phyloP scores from a whole-genome alignment of 2,888 invertebrate genomes.

The Lucinisca nassula region DNA sequence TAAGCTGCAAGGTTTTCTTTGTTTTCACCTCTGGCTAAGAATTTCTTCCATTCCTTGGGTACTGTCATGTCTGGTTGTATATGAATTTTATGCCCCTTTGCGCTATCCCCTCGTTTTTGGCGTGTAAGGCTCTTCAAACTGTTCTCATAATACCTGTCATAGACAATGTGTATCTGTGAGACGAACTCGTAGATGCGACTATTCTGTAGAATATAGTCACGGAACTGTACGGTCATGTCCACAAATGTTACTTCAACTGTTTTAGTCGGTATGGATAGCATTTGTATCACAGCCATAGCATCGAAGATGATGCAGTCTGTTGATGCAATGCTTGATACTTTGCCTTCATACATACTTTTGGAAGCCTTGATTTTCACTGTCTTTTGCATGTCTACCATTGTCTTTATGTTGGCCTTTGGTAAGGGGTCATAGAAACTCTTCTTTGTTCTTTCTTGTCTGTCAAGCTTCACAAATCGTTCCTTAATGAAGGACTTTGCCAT shows the following conservation, averaged over 20 bases:
- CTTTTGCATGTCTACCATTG: neutral
- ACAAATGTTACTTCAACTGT: neutral
- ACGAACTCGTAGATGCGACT: neutral
- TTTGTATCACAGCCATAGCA: neutral
- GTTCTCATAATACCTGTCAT: neutral
- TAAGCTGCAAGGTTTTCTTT: neutral
- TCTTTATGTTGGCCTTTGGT: neutral
- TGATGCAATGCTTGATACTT: neutral
- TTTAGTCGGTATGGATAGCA: neutral
- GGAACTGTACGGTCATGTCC: neutral
- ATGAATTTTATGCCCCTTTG: neutral
- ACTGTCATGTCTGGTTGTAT: neutral
- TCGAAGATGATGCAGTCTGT: neutral
- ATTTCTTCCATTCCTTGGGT: neutral
- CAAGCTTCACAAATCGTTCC: neutral
- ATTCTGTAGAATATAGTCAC: neutral
- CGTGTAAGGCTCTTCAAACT: neutral
- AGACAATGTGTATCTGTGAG: neutral
- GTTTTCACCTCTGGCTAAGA: neutral
- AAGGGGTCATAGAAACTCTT: neutral
- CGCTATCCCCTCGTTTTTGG: neutral
- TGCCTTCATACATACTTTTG: neutral
- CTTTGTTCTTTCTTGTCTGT: neutral
- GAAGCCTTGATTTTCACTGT: neutral
- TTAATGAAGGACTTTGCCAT: neutral